Base-by-base conservation (phyloP, 2,113 vertebrate species). In the Sceloporus tristichus region DNA sequence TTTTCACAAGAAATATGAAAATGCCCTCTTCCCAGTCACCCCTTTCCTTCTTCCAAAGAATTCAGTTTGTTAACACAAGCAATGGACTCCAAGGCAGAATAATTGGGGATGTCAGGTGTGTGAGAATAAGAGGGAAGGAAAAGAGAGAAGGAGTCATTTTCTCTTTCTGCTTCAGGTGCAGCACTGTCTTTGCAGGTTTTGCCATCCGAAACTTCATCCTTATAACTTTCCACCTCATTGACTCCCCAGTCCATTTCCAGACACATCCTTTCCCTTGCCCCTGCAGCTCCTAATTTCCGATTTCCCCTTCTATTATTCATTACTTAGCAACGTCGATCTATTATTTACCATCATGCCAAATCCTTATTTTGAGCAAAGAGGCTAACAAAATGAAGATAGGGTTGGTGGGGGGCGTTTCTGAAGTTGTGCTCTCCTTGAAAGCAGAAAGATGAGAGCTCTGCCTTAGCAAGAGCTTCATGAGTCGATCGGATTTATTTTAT, bases 151-250 rank as follows among this genome's bases (percentile, higher is more conserved):
- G 25, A 70, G 11, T 71, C 11, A 38, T 84, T 19, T 23, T 66
- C 5, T 76, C 66, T 70, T 48, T 29, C n/a, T 87, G 56, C 14
- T 84, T n/a, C 79, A 42, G 87, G 48, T 48, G 68, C 0, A 73
- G 65, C 8, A 19, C n/a, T 6, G 40, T 65, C 86, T 48, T 8
- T 0, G 48, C 27, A 1, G 16, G 23, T 65, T 53, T 16, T 53
- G 27, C 10, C 38, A 40, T 62, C 34, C 82, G 82, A 84, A 89
- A 70, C 1, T 54, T 14, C 70, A 84, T 92, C 68, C 74, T 2
- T 77, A 5, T 84, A 83, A 38, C 79, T 87, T 93, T 91, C 66
- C 53, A 89, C 62, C 71, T 89, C 91, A 86, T 27, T 91, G 88
- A 82, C 18, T 85, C 71, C 48, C 82, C 87, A 85, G 82, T 2